These are phyloP conservation scores for Meteorus cinctellus DNA, from an alignment of 2,888 invertebrate genomes.

Conservation along the genomic window DNA sequence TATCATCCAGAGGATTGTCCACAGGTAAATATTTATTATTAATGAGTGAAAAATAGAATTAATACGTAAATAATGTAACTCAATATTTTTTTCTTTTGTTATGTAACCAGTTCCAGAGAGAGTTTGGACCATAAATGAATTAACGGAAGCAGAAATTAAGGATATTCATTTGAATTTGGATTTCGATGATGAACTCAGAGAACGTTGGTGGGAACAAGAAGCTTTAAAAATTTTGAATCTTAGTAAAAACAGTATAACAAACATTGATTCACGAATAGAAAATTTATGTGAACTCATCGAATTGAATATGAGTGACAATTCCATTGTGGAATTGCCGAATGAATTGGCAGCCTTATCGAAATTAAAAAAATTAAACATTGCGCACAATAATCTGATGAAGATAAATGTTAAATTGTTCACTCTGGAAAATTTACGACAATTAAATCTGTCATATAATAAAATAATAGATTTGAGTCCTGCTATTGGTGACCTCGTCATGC, in stretches of 20 bases:
- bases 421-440: constrained; percentile 80
- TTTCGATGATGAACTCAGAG: constrained; percentile 77
- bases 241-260: constrained; percentile 82
- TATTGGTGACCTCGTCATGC: constrained; percentile 86
- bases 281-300: constrained; percentile 80
- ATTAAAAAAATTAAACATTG: constrained; percentile 80
- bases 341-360: constrained; percentile 83
- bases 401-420: constrained; percentile 81
- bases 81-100: constrained; percentile 2
- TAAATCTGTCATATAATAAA: constrained; percentile 85
- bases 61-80: constrained; percentile 10
- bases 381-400: constrained; percentile 79
- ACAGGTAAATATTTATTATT: constrained; percentile 75
- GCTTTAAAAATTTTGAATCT: constrained; percentile 86
- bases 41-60: background rate
- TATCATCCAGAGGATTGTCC: constrained; percentile 83
- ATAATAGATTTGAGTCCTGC: constrained; percentile 81
- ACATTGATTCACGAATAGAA: constrained; percentile 79
- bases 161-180: constrained; percentile 76
- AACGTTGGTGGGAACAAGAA: constrained; percentile 90
- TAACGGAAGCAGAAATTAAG: constrained; percentile 77
- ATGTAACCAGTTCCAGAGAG: constrained; percentile 79
- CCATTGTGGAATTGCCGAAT: constrained; percentile 81
- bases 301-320: constrained; percentile 87
- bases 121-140: constrained; percentile 83